A percentile compares a stretch with the other conserved stretches of the same genome.
Evolutionary conservation across 1,140 invertebrate genomes (phyloP).

Genomic region (Probaryconus sp.): DNA sequence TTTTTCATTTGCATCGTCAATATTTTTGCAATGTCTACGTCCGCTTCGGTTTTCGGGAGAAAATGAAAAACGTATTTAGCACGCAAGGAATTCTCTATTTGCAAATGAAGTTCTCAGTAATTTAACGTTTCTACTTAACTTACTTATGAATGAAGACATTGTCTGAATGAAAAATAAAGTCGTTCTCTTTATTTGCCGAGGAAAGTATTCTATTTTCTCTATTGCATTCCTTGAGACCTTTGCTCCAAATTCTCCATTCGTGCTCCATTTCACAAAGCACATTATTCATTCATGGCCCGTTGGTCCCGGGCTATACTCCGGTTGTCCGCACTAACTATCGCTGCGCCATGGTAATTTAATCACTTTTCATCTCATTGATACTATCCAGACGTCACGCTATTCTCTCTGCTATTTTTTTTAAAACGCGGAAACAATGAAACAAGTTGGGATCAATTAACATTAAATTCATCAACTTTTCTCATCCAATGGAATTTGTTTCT

Average conservation of each 20-base stretch:
- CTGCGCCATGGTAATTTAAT: slow-evolving; percentile 68
- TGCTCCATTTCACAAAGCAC: slow-evolving; percentile 64
- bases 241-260: slow-evolving; percentile 61
- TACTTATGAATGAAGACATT: slow-evolving; percentile 45
- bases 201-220: slow-evolving; percentile 43
- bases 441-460: too few species aligned
- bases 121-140: slow-evolving; percentile 35
- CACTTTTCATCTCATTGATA: slow-evolving; percentile 41
- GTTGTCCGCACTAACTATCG: slow-evolving; percentile 56
- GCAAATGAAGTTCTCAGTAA: slow-evolving; percentile 30
- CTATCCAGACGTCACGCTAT: slow-evolving; percentile 20
- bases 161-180: slow-evolving; percentile 40
- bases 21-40: too few species aligned
- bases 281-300: slow-evolving; percentile 68
- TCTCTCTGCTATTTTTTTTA: slow-evolving; percentile 15
- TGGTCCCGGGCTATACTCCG: slow-evolving; percentile 63
- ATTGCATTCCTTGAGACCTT: slow-evolving; percentile 47
- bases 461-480: too few species aligned
- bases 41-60: background rate
- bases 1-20: too few species aligned
- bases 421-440: slow-evolving; percentile 10
- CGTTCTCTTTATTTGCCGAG: slow-evolving; percentile 34
- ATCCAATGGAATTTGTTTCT: too few species aligned
- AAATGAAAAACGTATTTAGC: slow-evolving; percentile 14
- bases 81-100: slow-evolving; percentile 28